Conservation (phyloP, 2,888 invertebrate genomes). For the Camptogramma bilineatum region DNA sequence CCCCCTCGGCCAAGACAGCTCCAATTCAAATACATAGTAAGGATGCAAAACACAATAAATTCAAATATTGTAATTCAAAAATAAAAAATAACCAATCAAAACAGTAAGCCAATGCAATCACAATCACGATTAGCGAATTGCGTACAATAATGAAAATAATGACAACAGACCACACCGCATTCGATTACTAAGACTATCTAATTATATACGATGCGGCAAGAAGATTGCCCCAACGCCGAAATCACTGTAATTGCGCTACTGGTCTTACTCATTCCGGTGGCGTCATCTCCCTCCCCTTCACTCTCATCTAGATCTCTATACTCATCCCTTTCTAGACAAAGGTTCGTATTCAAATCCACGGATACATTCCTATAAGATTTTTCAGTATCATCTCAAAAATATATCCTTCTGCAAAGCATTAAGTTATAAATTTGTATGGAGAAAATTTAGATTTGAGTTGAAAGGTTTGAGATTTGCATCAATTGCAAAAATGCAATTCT, state of each 20-base stretch:
- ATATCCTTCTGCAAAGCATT: slow-evolving; percentile 1
- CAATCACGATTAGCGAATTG: slow-evolving; percentile 66
- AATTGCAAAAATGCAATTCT: slow-evolving; percentile 34
- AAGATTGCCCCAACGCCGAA: slow-evolving; percentile 70
- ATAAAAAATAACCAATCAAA: slow-evolving; percentile 34
- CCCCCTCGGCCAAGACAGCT: too few species aligned
- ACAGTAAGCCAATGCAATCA: slow-evolving; percentile 46
- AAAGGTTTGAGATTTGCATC: slow-evolving; percentile 30
- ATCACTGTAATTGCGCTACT: slow-evolving; percentile 81
- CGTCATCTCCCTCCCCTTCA: slow-evolving; percentile 67
- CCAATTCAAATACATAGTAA: too few species aligned
- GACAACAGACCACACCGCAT: slow-evolving; percentile 71
- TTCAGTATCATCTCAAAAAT: slow-evolving; percentile 8
- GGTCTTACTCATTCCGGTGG: slow-evolving; percentile 73
- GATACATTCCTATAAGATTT: slow-evolving; percentile 15
- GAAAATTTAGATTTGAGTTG: slow-evolving; percentile 7
- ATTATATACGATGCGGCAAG: slow-evolving; percentile 70
- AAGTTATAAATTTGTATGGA: slow-evolving; percentile 19
- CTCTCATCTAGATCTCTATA: slow-evolving; percentile 47
- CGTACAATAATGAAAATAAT: slow-evolving; percentile 77
- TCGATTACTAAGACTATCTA: slow-evolving; percentile 77
- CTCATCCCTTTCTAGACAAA: slow-evolving; percentile 55
- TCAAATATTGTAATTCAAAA: background rate
- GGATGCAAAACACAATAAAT: background rate
- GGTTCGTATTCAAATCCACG: slow-evolving; percentile 51